A percentile compares a stretch with the other conserved stretches of the same genome.
Evolutionary conservation across 1,140 invertebrate species (phyloP).

Genomic region (Diachasma alloeum): DNA sequence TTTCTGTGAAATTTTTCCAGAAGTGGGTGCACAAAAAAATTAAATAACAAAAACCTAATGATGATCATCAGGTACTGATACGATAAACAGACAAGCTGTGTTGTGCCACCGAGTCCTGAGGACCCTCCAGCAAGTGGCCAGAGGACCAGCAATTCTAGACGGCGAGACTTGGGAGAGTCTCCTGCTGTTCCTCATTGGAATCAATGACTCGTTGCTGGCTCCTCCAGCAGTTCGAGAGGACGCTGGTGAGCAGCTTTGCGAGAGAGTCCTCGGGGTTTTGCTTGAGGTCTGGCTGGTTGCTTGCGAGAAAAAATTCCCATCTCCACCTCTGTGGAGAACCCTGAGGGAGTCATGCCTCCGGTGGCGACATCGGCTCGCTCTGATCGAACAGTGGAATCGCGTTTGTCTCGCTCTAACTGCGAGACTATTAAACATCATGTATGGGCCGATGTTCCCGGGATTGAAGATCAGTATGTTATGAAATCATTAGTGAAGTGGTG

Average conservation of each 20-base stretch:
- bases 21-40: no score
- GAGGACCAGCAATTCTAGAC: constrained; percentile 79
- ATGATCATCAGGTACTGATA: constrained; percentile 75
- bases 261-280: constrained; percentile 90
- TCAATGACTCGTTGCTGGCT: constrained; percentile 90
- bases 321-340: constrained; percentile 95
- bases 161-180: constrained; percentile 91
- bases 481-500: no score
- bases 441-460: constrained; percentile 86
- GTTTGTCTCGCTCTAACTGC: constrained; percentile 90
- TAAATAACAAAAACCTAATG: no score
- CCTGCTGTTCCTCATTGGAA: constrained; percentile 88
- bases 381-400: constrained; percentile 95
- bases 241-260: constrained; percentile 93
- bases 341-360: constrained; percentile 89
- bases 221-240: constrained; percentile 93
- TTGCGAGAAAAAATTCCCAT: constrained; percentile 89
- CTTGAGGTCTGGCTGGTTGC: constrained; percentile 93
- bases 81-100: constrained; percentile 92
- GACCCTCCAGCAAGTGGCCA: constrained; percentile 87
- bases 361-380: constrained; percentile 91
- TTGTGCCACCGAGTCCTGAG: constrained; percentile 93
- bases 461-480: constrained; percentile 78
- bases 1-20: no score
- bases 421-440: constrained; percentile 85